These are phyloP conservation scores for Melopsittacus undulatus DNA, from an alignment of 2,797 vertebrate species.

Conservation along the genomic window DNA sequence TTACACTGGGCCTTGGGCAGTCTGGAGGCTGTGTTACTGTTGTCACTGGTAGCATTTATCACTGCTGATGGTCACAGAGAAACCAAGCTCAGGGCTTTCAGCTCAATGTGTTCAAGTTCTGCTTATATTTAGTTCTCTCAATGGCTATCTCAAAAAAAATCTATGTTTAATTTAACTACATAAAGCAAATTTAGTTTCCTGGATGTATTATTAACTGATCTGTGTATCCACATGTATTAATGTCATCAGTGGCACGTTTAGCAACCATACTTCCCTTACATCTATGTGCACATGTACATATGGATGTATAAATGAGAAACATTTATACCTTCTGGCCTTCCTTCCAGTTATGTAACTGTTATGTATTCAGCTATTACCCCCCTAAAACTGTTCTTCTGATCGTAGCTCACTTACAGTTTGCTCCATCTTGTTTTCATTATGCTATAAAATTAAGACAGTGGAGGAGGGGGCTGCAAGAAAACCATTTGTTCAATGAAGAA, in stretches of 20 bases:
- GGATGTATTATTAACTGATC: background rate
- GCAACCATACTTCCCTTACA: background rate
- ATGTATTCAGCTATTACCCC: background rate
- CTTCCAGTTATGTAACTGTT: constrained; percentile 2
- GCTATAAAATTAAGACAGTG: background rate
- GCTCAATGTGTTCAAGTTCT: background rate
- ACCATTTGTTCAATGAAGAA: background rate
- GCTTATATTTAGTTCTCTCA: background rate
- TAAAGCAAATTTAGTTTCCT: background rate
- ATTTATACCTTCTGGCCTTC: background rate
- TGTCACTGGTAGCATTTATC: background rate
- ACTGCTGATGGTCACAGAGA: background rate
- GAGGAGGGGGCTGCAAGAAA: background rate
- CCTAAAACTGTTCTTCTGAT: background rate
- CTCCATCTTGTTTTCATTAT: constrained; percentile 34
- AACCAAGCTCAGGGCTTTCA: background rate
- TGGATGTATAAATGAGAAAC: background rate
- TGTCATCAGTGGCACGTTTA: background rate
- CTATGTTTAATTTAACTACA: background rate
- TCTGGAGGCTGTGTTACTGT: background rate
- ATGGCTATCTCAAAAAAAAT: background rate
- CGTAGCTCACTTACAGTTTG: background rate
- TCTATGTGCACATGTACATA: background rate
- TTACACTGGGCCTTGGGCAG: rapidly evolving
- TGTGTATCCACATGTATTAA: background rate